A percentile compares a stretch with the other conserved stretches of the same genome.
Evolutionary conservation across 2,797 vertebrate genomes (phyloP).

Genomic region (Dermochelys coriacea): DNA sequence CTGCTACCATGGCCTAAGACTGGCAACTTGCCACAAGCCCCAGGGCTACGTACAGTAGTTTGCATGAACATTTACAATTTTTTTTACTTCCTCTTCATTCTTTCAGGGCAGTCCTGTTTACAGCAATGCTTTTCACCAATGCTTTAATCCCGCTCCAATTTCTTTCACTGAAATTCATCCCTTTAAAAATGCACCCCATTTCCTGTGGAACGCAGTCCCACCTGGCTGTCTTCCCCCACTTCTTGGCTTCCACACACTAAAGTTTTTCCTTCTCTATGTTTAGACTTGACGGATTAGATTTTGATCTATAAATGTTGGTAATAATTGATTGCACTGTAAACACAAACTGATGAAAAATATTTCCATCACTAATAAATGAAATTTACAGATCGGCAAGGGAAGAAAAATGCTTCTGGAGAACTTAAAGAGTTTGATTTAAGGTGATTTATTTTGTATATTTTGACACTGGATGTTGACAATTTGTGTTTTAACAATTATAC

Average conservation of each 20-base stretch:
- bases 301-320: background rate
- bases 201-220: background rate
- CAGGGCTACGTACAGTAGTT: accelerated
- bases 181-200: background rate
- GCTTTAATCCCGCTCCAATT: background rate
- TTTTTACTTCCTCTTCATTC: background rate
- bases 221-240: background rate
- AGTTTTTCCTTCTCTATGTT: background rate
- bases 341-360: background rate
- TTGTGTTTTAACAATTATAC: background rate
- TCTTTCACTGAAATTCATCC: background rate
- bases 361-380: background rate
- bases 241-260: background rate
- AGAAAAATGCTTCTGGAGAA: background rate
- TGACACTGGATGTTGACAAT: background rate
- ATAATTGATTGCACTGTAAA: background rate
- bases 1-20: background rate
- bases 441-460: background rate
- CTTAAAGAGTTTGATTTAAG: background rate
- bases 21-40: background rate
- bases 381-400: background rate
- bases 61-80: background rate
- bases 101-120: background rate
- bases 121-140: background rate
- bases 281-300: background rate